Base-by-base conservation (phyloP, 1,140 invertebrate genomes). In the Nymphalis io region DNA sequence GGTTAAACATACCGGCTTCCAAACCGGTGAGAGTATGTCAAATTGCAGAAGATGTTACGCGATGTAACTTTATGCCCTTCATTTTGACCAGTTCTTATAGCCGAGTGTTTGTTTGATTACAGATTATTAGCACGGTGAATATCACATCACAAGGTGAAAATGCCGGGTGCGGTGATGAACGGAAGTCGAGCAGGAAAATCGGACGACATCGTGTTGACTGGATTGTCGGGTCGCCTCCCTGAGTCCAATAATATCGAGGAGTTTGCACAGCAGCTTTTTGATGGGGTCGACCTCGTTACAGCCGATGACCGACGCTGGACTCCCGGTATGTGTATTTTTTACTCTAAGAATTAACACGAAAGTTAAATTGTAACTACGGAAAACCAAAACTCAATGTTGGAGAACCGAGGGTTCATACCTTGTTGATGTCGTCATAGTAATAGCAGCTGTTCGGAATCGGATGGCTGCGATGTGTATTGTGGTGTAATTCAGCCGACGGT, bases 161-260 rank as follows among this genome's bases (percentile, higher is more conserved):
- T 88, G 86, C 86, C 87, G 74, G 75, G 82, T 68, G 85, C 81
- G 60, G 74, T 80, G 70, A 60, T 78, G 70, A 90, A 87, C 80
- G 85, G 82, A 20, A 62, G 68, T 8, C 67, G 70, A 21, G 68
- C 60, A 67, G 61, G 57, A 10, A 69, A 61, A 18, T 76, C 65
- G 21, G 96, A 97, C 62, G 97, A 98, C 55, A 94, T 99, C 70
- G 97, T 98, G 55, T 96, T 99, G 71, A 94, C 95, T 60, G 98
- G 98, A 42, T 94, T 99, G 78, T 98, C 97, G 42, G 97, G 97
- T 63, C 95, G 97, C 75, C 93, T 98, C 68, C 98, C 98, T 0
- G 96, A 98, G 85, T 97, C 96, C 46, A 93, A 95, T 60, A 96
- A 94, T 81, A 95, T 99, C 70, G 95, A 97, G 75, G 97, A 99